Percentiles rank a stretch among this genome's conserved stretches.
phyloP scores from a whole-genome alignment of 1,140 invertebrate genomes.

The Drosophila parvula region DNA sequence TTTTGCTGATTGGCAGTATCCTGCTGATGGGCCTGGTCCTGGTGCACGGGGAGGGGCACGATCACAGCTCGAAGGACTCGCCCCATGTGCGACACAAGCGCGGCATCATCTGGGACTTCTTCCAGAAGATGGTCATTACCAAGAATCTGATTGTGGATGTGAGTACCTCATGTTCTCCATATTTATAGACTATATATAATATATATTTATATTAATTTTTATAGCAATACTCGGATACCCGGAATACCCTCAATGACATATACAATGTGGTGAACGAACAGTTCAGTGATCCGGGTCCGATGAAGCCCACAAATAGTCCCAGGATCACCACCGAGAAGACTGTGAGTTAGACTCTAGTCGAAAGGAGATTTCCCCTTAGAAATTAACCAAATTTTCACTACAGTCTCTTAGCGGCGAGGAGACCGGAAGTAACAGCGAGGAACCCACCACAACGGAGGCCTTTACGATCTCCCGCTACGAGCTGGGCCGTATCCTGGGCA shows the following conservation, averaged over 20 bases:
- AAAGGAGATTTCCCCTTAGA: not conserved
- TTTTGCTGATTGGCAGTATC: conserved; percentile 17
- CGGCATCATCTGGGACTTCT: conserved; percentile 77
- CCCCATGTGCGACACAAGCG: conserved; percentile 63
- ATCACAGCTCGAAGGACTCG: conserved; percentile 3
- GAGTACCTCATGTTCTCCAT: conserved; percentile 22
- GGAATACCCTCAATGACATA: conserved; percentile 69
- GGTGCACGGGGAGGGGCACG: not conserved
- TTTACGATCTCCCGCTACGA: conserved; percentile 82
- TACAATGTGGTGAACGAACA: conserved; percentile 76
- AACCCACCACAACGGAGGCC: conserved; percentile 65
- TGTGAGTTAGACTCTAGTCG: conserved; percentile 22
- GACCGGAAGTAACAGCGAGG: conserved; percentile 30
- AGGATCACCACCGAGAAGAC: conserved; percentile 60
- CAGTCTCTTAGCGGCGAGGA: conserved; percentile 48
- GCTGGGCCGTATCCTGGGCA: conserved; percentile 75
- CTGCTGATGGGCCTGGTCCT: conserved; percentile 30
- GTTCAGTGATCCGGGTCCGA: conserved; percentile 74
- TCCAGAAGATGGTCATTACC: conserved; percentile 78
- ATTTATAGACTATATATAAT: not conserved
- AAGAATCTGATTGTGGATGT: conserved; percentile 79
- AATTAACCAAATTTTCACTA: not conserved
- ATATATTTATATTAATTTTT: not conserved
- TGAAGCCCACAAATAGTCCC: conserved; percentile 58
- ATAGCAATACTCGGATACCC: conserved; percentile 81